These are phyloP conservation scores for Coracias cyanogaster DNA, from an alignment of 2,797 vertebrate species.

Conservation along the genomic window DNA sequence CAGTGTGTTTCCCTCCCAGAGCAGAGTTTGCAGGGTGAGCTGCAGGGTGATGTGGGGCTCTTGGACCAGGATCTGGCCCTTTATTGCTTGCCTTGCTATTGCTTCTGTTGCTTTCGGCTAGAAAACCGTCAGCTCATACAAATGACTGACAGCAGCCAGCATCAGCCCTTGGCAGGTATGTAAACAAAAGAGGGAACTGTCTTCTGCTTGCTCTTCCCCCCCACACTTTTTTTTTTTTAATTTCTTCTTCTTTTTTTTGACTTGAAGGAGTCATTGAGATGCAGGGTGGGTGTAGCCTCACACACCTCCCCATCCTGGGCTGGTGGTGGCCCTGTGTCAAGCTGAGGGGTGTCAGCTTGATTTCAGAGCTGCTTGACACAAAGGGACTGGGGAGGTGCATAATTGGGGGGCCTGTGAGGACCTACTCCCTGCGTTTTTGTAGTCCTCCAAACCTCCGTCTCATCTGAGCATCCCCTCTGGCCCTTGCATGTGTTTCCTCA, in stretches of 20 bases:
- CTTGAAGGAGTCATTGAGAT: accelerated
- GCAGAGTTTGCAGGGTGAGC: not conserved
- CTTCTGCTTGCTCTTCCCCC: not conserved
- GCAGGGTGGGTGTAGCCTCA: accelerated
- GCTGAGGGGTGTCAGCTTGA: not conserved
- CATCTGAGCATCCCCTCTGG: not conserved
- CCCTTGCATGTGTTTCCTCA: accelerated
- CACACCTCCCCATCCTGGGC: accelerated
- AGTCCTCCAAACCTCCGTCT: not conserved
- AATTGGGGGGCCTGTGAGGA: not conserved
- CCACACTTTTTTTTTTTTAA: accelerated
- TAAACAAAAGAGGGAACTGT: constrained; percentile 51
- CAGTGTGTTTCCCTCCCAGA: not conserved
- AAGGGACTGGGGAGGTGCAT: not conserved
- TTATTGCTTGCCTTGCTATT: not conserved
- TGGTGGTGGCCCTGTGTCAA: not conserved
- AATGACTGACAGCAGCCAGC: constrained; percentile 63
- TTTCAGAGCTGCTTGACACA: not conserved
- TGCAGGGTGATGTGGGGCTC: not conserved
- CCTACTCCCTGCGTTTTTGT: not conserved
- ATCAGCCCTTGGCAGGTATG: constrained; percentile 63
- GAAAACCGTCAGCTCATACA: constrained; percentile 15
- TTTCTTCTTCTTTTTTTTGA: accelerated
- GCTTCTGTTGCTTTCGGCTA: constrained; percentile 29
- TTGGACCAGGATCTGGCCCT: not conserved